Base-by-base conservation (phyloP, 64 coral and sea anemone species). In the Dendrophyllia cribrosa region DNA sequence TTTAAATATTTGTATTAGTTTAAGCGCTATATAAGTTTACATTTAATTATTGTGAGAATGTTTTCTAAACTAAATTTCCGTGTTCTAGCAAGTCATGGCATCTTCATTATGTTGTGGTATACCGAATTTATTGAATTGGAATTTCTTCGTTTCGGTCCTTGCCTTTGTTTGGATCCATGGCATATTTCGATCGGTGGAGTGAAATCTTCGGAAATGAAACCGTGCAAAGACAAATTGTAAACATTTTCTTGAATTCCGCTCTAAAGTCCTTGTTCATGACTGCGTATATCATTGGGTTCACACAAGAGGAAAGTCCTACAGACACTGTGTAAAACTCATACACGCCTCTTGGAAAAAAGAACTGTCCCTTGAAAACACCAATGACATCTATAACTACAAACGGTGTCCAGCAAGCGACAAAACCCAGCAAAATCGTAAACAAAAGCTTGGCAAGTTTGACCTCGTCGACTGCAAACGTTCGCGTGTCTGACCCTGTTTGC, bases 241-340 rank as follows among this genome's bases (percentile, higher is more conserved):
- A 56, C 5, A 92, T 74, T 65, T 53, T 86, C 26, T 48, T 63
- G 26, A 92, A 92, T 63, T 76, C 90, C 3, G 5, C 49, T 76
- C 90, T 63, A 60, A 92, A 92, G 16, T 86, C 90, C 43, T 64
- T 66, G 82, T 92, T 92, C 90, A 92, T 87, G 7, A 62, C 68
- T 12, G 69, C 79, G 24, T 92, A 92, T 43, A 92, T 92, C 7
- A 92, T 5, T 3, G 90, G 90, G 21, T 92, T 92, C 10, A 92
- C 51, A n/a, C 67, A 71, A 9, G 78, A 85, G 4, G 90, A 85
- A 0, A 92, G 62, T 7, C 81, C 90, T 7, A 61, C 70, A 51
- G 51, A 75, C 5, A 67, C 56, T 3, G 90, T 87, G 72, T 92
- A 92, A 23, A 77, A 9, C 4, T 76, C 53, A 58, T 92, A 92